These are phyloP conservation scores for Drosophila kuntzei DNA, from an alignment of 2,888 invertebrate species.

Conservation along the genomic window DNA sequence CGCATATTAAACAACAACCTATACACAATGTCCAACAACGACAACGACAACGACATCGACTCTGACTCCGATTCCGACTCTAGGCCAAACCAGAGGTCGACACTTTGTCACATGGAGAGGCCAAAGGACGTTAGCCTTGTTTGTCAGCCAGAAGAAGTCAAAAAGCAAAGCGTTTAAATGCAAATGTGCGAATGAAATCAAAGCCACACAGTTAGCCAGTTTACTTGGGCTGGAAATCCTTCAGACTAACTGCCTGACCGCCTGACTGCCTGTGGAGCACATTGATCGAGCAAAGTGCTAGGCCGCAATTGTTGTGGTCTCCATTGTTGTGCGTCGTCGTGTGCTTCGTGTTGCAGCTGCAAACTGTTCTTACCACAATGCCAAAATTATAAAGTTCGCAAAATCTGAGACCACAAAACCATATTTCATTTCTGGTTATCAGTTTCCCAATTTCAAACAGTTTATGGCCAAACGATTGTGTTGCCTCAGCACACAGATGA, in stretches of 20 bases:
- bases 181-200: slow-evolving; percentile 71
- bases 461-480: slow-evolving; percentile 29
- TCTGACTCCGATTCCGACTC: slow-evolving; percentile 6
- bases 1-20: slow-evolving; percentile 60
- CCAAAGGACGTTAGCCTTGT: slow-evolving; percentile 60
- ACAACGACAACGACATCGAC: slow-evolving; percentile 11
- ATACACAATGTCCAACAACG: slow-evolving; percentile 5
- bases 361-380: slow-evolving; percentile 43
- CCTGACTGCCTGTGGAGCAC: slow-evolving; percentile 16
- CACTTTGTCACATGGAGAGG: slow-evolving; percentile 61
- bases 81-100: slow-evolving; percentile 27
- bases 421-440: slow-evolving; percentile 57
- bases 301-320: slow-evolving; percentile 69
- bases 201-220: slow-evolving; percentile 51
- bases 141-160: slow-evolving; percentile 21
- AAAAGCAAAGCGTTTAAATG: slow-evolving; percentile 53
- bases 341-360: slow-evolving; percentile 30
- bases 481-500: not conserved
- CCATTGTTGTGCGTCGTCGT: slow-evolving; percentile 30
- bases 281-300: slow-evolving; percentile 54
- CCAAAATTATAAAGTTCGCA: slow-evolving; percentile 62
- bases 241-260: not conserved
- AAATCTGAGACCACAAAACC: slow-evolving; percentile 63
- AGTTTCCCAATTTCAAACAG: slow-evolving; percentile 24
- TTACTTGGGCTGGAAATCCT: slow-evolving; percentile 17